These are phyloP conservation scores for Melanostoma mellinum DNA, from an alignment of 2,888 invertebrate species.

Conservation along the genomic window DNA sequence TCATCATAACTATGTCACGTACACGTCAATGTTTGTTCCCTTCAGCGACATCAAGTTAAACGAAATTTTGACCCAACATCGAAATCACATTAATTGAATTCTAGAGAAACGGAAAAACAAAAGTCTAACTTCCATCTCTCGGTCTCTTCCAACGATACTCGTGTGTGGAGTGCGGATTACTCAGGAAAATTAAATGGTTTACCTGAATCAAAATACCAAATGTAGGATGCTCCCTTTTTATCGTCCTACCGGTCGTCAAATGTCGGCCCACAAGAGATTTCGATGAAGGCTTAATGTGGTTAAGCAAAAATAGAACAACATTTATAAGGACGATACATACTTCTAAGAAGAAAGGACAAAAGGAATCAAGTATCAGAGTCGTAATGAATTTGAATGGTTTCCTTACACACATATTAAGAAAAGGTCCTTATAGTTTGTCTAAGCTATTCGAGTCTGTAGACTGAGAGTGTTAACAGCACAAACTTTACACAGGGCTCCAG, in stretches of 20 bases:
- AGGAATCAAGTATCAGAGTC: constrained; percentile 36
- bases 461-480: constrained; percentile 2
- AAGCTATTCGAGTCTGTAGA: not conserved
- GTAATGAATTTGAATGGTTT: constrained; percentile 62
- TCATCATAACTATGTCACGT: no score
- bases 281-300: not conserved
- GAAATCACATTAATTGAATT: no score
- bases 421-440: not conserved
- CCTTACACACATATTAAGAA: no score
- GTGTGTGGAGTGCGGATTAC: constrained; percentile 40
- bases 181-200: constrained; percentile 58
- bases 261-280: constrained; percentile 21
- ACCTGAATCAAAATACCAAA: constrained; percentile 65
- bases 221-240: constrained; percentile 6
- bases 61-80: no score
- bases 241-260: constrained; percentile 22
- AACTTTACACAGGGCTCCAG: not conserved
- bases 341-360: constrained; percentile 1
- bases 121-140: constrained; percentile 1
- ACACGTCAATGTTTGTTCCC: no score
- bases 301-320: constrained; percentile 8
- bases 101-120: no score
- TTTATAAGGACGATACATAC: constrained; percentile 17
- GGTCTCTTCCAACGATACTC: constrained; percentile 26
- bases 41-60: no score